Base-by-base conservation (phyloP, 2,113 vertebrate genomes). In the Brachyhypopomus gauderio region DNA sequence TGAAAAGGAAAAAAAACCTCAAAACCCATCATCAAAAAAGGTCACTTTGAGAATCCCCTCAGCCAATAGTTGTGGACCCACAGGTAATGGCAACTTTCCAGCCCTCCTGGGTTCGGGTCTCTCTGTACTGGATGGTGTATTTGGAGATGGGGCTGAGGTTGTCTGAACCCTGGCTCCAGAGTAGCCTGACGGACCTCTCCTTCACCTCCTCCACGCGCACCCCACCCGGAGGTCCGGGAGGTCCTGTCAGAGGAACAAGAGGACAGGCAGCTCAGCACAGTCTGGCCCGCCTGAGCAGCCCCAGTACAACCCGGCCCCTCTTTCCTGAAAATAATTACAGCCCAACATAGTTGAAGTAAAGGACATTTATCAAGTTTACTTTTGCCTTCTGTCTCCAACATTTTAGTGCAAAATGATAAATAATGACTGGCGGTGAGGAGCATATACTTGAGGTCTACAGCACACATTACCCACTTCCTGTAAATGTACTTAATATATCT, bases 141-240 rank as follows among this genome's bases (percentile, higher is more conserved):
- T 95, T 98, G 86, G 97, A 98, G 91, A 99, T 98, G 73, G 97
- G 97, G 84, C 95, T 98, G 72, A 97, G 96, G 91, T 99, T 98
- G 91, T 98, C 96, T 83, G 96, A 94, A 48, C 98, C 97, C 1
- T 95, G 95, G 87, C 96, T 98, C 98, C 98, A 99, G 3, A 93
- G 94, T 79, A 99, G 87, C 1, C 89, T 94, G 66, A 96, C 93
- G 30, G 90, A 94, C 77, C 93, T 96, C 71, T 96, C 94, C 84
- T 85, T 93, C 52, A 95, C 92, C 23, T 97, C 92, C 87, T 94
- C 93, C 86, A 96, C 90, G 88, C 94, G 92, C 67, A 99, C 89
- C 58, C 97, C 97, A 66, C 96, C 96, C 2, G 98, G 97, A 36
- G 97, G 94, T n/a, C 98, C 97, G 0, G 98, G 98, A 58, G 98